These are phyloP conservation scores for Eristalis intricaria DNA, from an alignment of 2,888 invertebrate species.

Conservation along the genomic window DNA sequence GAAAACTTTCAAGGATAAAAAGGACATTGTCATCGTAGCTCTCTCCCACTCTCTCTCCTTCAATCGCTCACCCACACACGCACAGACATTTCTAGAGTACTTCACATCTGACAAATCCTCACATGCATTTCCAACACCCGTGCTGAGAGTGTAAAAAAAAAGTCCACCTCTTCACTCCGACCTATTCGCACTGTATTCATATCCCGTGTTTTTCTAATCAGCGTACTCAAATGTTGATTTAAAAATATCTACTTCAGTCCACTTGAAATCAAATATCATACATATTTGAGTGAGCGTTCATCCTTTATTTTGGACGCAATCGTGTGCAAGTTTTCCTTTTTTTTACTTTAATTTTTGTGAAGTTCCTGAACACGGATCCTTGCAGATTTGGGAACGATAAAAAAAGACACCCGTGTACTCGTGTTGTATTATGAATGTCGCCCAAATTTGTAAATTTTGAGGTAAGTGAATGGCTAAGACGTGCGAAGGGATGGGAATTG, in stretches of 20 bases:
- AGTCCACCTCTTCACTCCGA: slow-evolving; percentile 21
- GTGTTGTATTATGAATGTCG: slow-evolving; percentile 91
- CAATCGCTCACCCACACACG: neutral
- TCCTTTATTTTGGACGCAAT: neutral
- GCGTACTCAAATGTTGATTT: slow-evolving; percentile 16
- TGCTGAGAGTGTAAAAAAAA: slow-evolving; percentile 35
- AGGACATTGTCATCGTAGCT: slow-evolving; percentile 42
- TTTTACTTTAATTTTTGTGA: neutral
- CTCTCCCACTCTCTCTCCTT: neutral
- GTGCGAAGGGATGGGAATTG: slow-evolving; percentile 26
- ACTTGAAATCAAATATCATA: neutral
- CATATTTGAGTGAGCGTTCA: slow-evolving; percentile 27
- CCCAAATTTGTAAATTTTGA: slow-evolving; percentile 92
- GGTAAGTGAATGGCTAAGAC: slow-evolving; percentile 83
- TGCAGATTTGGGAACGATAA: slow-evolving; percentile 18
- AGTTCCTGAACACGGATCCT: slow-evolving; percentile 25
- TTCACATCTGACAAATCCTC: slow-evolving; percentile 51
- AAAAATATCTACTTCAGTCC: neutral
- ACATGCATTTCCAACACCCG: slow-evolving; percentile 40
- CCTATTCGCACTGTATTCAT: slow-evolving; percentile 44
- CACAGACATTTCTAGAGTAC: slow-evolving; percentile 3
- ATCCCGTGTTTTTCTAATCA: slow-evolving; percentile 53
- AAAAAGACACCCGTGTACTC: slow-evolving; percentile 42
- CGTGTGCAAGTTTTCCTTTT: neutral
- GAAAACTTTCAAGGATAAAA: slow-evolving; percentile 49